Percentiles rank a stretch among this genome's conserved stretches.
phyloP scores from a whole-genome alignment of 2,888 invertebrate species.

The Pinctada fucata region DNA sequence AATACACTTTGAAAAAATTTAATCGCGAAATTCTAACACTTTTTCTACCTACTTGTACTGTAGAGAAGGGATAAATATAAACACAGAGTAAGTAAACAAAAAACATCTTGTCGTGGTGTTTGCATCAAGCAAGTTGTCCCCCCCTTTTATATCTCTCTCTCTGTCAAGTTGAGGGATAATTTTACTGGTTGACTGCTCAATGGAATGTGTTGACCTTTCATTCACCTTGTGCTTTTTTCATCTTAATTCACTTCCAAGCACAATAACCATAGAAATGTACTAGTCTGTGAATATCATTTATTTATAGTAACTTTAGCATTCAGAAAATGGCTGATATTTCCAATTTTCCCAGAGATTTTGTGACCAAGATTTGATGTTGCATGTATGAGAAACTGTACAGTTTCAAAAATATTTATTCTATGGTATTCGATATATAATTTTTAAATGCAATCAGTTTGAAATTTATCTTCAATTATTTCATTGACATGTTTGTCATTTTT shows the following conservation, averaged over 20 bases:
- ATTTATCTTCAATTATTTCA: no score
- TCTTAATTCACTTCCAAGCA: conserved; percentile 46
- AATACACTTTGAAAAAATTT: no score
- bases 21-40: conserved; percentile 13
- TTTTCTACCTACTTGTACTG: conserved; percentile 19
- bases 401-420: no score
- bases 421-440: no score
- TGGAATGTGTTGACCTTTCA: conserved; percentile 28
- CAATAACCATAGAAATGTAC: conserved; percentile 26
- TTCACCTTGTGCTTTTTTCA: conserved; percentile 43
- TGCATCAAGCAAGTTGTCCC: neutral
- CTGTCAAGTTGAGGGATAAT: neutral
- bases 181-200: conserved; percentile 30
- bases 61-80: conserved; percentile 10
- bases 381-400: no score
- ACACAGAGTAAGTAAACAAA: neutral
- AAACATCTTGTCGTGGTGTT: neutral
- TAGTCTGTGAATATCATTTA: neutral
- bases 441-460: no score
- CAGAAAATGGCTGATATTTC: no score
- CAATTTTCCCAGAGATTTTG: no score
- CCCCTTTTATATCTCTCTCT: neutral
- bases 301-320: neutral
- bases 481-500: no score
- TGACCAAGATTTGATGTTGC: no score